These are phyloP conservation scores for Mesembrinibis cayennensis DNA, from an alignment of 2,113 vertebrate genomes.

Conservation along the genomic window DNA sequence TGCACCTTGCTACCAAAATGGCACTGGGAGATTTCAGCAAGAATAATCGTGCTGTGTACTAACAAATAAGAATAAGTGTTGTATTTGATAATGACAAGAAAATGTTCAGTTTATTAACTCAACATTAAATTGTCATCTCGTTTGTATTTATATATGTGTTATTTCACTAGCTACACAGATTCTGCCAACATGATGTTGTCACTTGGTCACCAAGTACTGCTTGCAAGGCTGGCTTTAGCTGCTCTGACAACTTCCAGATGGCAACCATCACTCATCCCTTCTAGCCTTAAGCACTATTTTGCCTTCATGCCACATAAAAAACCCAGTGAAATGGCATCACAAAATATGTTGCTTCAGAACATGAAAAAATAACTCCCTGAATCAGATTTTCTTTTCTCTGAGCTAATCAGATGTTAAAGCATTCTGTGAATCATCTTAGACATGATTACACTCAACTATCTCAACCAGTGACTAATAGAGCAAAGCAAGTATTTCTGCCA, in stretches of 20 bases:
- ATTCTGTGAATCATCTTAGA: neutral
- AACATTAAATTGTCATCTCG: neutral
- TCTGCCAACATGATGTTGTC: neutral
- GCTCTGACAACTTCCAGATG: neutral
- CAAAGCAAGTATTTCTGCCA: neutral
- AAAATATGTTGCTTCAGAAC: accelerated
- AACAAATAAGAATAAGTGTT: no score
- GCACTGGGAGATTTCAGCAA: neutral
- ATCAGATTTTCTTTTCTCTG: neutral
- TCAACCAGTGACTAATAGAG: neutral
- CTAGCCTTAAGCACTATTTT: neutral
- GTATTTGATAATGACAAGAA: neutral
- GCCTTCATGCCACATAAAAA: neutral
- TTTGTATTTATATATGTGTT: neutral
- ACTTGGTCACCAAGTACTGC: neutral
- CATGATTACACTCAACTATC: neutral
- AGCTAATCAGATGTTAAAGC: neutral
- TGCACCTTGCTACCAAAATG: neutral
- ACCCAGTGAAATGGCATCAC: neutral
- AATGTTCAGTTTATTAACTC: neutral
- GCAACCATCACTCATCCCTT: neutral
- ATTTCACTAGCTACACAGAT: neutral
- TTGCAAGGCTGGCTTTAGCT: neutral
- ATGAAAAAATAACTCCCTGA: neutral
- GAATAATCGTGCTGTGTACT: no score